Percentiles rank a stretch among this genome's conserved stretches.
phyloP scores from a whole-genome alignment of 2,888 invertebrate genomes.

The Oasisia sp. region DNA sequence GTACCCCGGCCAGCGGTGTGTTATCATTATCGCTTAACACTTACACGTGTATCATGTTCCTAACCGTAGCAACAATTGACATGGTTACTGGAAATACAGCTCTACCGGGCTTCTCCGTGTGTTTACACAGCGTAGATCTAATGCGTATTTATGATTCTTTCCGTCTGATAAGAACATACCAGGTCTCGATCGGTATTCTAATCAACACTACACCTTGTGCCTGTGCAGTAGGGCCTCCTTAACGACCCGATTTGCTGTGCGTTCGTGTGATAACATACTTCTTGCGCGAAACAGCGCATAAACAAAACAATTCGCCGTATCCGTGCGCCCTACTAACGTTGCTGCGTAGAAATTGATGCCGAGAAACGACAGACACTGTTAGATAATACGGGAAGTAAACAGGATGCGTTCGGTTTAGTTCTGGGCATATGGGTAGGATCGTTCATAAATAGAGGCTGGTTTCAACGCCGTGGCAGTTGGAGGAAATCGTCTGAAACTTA shows the following conservation, averaged over 20 bases:
- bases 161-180: not conserved
- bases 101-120: not conserved
- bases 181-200: not conserved
- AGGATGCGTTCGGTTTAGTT: not conserved
- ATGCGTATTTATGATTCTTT: not conserved
- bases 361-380: not conserved
- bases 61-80: not conserved
- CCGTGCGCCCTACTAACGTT: not conserved
- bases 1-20: not conserved
- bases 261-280: not conserved
- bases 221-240: not conserved
- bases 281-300: not conserved
- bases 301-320: not conserved
- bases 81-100: not conserved
- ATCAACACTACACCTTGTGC: not conserved
- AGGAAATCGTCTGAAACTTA: not conserved
- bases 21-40: not conserved
- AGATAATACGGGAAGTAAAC: not conserved
- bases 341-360: not conserved
- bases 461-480: not conserved
- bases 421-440: not conserved
- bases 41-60: not conserved
- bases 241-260: not conserved
- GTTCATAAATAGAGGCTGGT: not conserved
- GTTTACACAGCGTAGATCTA: not conserved